Conservation (phyloP, 1,140 invertebrate genomes). For the Telenomus remus region DNA sequence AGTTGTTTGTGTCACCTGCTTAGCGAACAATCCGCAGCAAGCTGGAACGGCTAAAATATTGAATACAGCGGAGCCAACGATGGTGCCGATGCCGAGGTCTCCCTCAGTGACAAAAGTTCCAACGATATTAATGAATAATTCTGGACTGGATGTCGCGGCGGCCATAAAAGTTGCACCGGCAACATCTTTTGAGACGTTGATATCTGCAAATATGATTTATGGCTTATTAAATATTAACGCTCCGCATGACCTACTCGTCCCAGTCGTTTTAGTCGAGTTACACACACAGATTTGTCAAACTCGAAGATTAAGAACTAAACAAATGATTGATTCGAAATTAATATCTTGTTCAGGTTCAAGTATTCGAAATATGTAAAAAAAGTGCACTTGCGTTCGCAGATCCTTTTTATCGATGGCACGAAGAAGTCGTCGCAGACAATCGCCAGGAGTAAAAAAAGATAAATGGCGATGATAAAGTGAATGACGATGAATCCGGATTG, state of each 20-base stretch:
- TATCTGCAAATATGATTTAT: constrained; percentile 61
- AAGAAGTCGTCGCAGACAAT: constrained; percentile 69
- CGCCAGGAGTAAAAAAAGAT: constrained; percentile 77
- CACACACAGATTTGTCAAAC: not conserved
- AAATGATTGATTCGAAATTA: not conserved
- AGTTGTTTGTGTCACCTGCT: constrained; percentile 70
- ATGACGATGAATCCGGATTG: constrained; percentile 74
- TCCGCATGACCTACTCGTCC: constrained; percentile 9
- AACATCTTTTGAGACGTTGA: constrained; percentile 78
- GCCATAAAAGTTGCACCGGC: constrained; percentile 82
- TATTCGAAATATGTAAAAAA: not conserved
- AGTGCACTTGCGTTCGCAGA: constrained; percentile 76
- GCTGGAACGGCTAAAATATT: constrained; percentile 83
- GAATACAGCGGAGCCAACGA: constrained; percentile 83
- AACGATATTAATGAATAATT: constrained; percentile 76
- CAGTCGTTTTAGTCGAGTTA: constrained; percentile 2
- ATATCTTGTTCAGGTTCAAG: not conserved
- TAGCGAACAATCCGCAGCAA: constrained; percentile 79
- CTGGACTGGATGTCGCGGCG: constrained; percentile 80
- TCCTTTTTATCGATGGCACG: constrained; percentile 78
- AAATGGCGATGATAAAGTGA: constrained; percentile 74
- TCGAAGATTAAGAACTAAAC: no score
- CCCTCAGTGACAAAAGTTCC: constrained; percentile 79
- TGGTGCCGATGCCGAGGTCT: constrained; percentile 80
- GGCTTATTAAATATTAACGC: constrained; percentile 40